Conservation (phyloP, 1,140 invertebrate genomes). For the Panulirus ornatus region DNA sequence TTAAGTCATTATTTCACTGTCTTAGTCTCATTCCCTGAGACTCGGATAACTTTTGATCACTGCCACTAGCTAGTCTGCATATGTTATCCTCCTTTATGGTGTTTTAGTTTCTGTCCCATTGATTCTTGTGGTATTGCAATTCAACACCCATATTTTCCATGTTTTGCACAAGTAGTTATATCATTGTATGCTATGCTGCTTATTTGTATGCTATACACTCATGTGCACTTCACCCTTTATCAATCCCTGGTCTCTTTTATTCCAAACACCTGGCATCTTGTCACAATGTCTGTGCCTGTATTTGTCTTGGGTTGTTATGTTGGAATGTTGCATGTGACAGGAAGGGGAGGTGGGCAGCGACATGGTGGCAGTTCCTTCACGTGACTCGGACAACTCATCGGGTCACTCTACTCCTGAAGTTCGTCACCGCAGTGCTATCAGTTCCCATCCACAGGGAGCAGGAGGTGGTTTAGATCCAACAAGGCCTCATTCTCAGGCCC, state of each 20-base stretch:
- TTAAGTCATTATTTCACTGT: no score
- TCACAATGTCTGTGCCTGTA: constrained; percentile 31
- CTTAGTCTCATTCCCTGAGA: no score
- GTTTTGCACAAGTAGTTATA: not conserved
- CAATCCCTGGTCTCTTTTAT: constrained; percentile 23
- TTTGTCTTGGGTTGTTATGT: constrained; percentile 62
- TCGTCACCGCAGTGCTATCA: constrained; percentile 62
- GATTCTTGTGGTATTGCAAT: not conserved
- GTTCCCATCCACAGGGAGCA: constrained; percentile 68
- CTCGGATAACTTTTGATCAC: no score
- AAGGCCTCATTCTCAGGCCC: constrained; percentile 73
- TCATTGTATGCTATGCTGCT: not conserved
- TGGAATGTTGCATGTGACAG: constrained; percentile 72
- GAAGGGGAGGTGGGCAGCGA: constrained; percentile 70
- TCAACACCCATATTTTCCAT: not conserved
- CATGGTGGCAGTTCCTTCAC: constrained; percentile 65
- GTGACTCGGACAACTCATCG: constrained; percentile 69
- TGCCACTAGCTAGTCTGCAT: not conserved
- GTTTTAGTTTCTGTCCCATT: not conserved
- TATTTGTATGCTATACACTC: constrained; percentile 24
- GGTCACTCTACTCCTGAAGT: constrained; percentile 70
- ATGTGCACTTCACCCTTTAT: constrained; percentile 6
- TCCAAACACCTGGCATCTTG: constrained; percentile 13
- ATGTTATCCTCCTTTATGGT: not conserved
- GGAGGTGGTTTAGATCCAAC: constrained; percentile 65